Conservation (phyloP, 2,888 invertebrate genomes). For the Oscheius sp. region DNA sequence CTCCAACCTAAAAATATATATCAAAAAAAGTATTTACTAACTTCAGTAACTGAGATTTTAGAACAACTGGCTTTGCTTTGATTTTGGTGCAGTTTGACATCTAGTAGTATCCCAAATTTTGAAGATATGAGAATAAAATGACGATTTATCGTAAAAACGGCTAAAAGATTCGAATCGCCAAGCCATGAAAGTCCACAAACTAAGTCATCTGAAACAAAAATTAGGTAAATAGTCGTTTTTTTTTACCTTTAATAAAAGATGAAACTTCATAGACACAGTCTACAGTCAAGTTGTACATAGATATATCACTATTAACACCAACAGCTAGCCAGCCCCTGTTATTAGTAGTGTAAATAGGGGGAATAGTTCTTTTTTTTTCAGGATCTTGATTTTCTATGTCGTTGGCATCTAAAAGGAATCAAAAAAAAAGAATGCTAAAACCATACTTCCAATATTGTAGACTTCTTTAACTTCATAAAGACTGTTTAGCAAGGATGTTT, state of each 20-base stretch:
- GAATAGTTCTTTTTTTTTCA: background rate
- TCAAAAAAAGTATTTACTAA: background rate
- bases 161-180: background rate
- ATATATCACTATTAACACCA: conserved; percentile 12
- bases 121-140: background rate
- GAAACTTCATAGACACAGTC: background rate
- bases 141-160: background rate
- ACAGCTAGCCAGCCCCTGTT: conserved; percentile 14
- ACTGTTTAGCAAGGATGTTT: background rate
- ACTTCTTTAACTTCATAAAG: conserved; percentile 14
- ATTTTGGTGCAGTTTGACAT: background rate
- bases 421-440: background rate
- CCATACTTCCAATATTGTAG: conserved; percentile 1
- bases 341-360: background rate
- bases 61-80: background rate
- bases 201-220: background rate
- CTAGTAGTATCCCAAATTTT: background rate
- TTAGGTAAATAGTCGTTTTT: too few species aligned
- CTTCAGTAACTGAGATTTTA: background rate
- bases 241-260: conserved; percentile 10
- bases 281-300: conserved; percentile 2
- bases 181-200: conserved; percentile 2
- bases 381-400: conserved; percentile 20
- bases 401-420: background rate
- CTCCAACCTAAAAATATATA: background rate